phyloP scores from a whole-genome alignment of 2,113 vertebrate species.

The Nerophis ophidion region DNA sequence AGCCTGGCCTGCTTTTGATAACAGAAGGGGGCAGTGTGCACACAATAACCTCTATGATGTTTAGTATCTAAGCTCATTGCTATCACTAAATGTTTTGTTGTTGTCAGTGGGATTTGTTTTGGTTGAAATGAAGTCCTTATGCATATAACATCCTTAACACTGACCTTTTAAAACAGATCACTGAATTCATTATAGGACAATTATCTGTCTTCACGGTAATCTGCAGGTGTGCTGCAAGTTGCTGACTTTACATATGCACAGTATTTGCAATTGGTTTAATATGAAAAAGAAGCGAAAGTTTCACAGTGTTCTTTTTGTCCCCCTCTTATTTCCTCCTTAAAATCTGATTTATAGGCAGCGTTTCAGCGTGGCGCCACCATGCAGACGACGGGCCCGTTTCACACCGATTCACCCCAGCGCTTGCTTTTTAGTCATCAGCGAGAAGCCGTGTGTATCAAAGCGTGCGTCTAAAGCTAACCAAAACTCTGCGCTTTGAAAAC shows the following conservation, averaged over 20 bases:
- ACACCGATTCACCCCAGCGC: conserved; percentile 54
- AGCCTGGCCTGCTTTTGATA: conserved; percentile 25
- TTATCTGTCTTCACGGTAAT: conserved; percentile 64
- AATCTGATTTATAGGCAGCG: conserved; percentile 61
- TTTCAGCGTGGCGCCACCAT: conserved; percentile 54
- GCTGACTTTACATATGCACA: conserved; percentile 29
- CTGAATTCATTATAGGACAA: conserved; percentile 15
- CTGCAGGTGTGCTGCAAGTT: conserved; percentile 41
- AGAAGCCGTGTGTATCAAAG: conserved; percentile 64
- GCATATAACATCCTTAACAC: not conserved
- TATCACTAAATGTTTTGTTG: not conserved
- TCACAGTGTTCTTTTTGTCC: conserved; percentile 23
- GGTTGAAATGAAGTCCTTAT: not conserved
- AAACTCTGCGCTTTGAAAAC: conserved; percentile 47
- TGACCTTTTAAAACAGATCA: not conserved
- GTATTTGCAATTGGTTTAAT: conserved; percentile 34
- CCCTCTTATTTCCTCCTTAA: conserved; percentile 33
- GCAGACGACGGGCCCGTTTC: conserved; percentile 58
- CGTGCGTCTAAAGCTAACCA: conserved; percentile 47
- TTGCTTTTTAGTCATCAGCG: conserved; percentile 50
- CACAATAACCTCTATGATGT: conserved; percentile 39
- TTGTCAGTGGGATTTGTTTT: not conserved
- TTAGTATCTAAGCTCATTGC: not conserved
- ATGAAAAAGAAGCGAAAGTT: conserved; percentile 14
- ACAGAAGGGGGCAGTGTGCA: conserved; percentile 66